Evolutionary conservation across 2,888 invertebrate genomes (phyloP).

Genomic region (Lepidonotus clava): DNA sequence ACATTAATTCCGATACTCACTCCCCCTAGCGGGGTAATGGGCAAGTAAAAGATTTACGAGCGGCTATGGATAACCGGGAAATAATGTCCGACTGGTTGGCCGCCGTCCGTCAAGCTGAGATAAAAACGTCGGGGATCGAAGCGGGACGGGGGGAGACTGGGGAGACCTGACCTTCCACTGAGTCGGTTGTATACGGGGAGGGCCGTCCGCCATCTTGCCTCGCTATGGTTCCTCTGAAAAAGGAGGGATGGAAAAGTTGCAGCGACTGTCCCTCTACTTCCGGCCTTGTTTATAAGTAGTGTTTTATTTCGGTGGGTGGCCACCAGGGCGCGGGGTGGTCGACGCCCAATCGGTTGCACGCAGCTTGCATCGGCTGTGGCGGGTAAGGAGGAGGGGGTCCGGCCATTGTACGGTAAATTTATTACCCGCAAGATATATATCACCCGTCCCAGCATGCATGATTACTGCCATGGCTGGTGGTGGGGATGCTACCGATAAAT

Average conservation of each 20-base stretch:
- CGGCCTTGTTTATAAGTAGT: slow-evolving; percentile 33
- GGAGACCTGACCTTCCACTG: too few relatives aligned
- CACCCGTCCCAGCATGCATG: slow-evolving; percentile 51
- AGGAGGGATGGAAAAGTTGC: slow-evolving; percentile 11
- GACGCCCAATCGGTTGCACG: slow-evolving; percentile 6
- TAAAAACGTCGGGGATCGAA: slow-evolving; percentile 49
- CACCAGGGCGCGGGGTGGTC: slow-evolving; percentile 41
- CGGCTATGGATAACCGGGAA: slow-evolving; percentile 49
- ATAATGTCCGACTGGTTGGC: slow-evolving; percentile 40
- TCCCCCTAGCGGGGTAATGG: slow-evolving; percentile 48
- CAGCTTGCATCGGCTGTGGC: too few relatives aligned
- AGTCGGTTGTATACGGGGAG: too few relatives aligned
- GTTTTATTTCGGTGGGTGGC: slow-evolving; percentile 8
- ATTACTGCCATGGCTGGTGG: slow-evolving; percentile 48
- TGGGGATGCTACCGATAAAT: slow-evolving; percentile 3
- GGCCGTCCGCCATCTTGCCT: too few relatives aligned
- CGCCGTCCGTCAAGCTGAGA: slow-evolving; percentile 37
- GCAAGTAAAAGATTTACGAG: slow-evolving; percentile 51
- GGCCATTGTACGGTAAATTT: slow-evolving; percentile 46
- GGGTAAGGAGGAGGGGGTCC: slow-evolving; percentile 30
- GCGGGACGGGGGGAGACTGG: neutral
- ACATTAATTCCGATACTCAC: slow-evolving; percentile 53
- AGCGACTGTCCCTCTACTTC: slow-evolving; percentile 20
- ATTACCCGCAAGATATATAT: slow-evolving; percentile 46
- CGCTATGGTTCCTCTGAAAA: neutral